Base-by-base conservation (phyloP, 2,888 invertebrate genomes). In the Cyclophora punctaria region DNA sequence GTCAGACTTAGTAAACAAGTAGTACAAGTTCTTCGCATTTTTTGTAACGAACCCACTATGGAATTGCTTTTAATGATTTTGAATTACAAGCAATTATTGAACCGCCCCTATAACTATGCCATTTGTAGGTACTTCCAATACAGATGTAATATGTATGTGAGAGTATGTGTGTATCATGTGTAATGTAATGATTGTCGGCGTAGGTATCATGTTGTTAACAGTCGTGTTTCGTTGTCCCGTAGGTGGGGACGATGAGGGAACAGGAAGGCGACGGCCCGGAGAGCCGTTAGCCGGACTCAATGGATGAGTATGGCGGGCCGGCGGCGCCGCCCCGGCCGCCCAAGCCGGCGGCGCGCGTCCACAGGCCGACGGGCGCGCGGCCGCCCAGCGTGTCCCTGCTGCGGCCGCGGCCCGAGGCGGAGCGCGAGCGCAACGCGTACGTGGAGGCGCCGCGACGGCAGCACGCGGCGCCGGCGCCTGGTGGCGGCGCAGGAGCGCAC, bases 391-490 rank as follows among this genome's bases (percentile, higher is more conserved):
- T 83, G 73, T 84, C 83, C 72, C 73, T 87, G 81, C 90, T 80
- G 89, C 89, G 78, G 82, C 96, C 96, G 67, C 91, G 97, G 78
- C 96, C 96, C 68, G 95, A 95, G 83, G 92, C 91, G 78, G 96
- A 96, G 80, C 91, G 97, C 76, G 92, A 93, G 80, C 93, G 93
- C 80, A 97, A 97, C 91, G 96, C 97, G 83, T 97, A 97, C 91
- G 96, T 97, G 88, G 97, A 97, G 84, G 95, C 96, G 64, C 96
- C 91, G 91, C 75, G 90, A 55, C 83, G 89, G 63, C 83, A 89
- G 68, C 89, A 88, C 73, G 80, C 83, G 62, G 80, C 81, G 64
- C 85, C 84, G 55, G 71, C 75, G 58, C 55, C 71, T 77, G 59
- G 71, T 79, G 60, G 80, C 66, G 55, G 74, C 80, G 76, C 82